Percentiles rank a stretch among this genome's conserved stretches.
phyloP scores from a whole-genome alignment of 2,797 vertebrate genomes.

The Anguilla obscura region DNA sequence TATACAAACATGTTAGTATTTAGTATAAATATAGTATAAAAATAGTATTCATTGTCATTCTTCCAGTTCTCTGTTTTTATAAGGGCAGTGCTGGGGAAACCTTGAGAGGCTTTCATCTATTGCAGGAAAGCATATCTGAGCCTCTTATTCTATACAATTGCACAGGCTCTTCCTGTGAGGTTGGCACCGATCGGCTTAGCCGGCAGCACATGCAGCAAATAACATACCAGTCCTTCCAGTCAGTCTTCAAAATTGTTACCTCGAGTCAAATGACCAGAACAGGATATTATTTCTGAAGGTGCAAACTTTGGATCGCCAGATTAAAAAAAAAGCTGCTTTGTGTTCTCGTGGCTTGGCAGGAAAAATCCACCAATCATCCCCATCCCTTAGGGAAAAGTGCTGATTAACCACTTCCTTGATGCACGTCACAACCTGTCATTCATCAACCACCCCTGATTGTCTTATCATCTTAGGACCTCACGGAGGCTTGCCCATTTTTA shows the following conservation, averaged over 20 bases:
- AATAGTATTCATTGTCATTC: not conserved
- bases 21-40: too few relatives aligned
- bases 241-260: not conserved
- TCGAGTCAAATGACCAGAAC: not conserved
- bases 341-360: not conserved
- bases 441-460: not conserved
- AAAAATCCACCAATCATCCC: not conserved
- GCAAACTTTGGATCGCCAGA: not conserved
- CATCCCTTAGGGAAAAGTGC: not conserved
- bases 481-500: not conserved
- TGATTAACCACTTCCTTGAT: not conserved
- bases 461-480: not conserved
- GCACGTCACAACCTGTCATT: not conserved
- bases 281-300: not conserved
- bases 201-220: not conserved
- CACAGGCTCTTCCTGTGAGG: not conserved
- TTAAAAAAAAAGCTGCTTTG: not conserved
- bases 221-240: not conserved
- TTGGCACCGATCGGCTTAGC: not conserved
- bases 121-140: not conserved
- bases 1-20: too few relatives aligned
- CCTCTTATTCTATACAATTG: not conserved
- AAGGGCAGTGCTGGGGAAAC: not conserved
- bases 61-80: not conserved
- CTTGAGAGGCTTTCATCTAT: not conserved